Base-by-base conservation (phyloP, 2,797 vertebrate species). In the Buceros bicornis region DNA sequence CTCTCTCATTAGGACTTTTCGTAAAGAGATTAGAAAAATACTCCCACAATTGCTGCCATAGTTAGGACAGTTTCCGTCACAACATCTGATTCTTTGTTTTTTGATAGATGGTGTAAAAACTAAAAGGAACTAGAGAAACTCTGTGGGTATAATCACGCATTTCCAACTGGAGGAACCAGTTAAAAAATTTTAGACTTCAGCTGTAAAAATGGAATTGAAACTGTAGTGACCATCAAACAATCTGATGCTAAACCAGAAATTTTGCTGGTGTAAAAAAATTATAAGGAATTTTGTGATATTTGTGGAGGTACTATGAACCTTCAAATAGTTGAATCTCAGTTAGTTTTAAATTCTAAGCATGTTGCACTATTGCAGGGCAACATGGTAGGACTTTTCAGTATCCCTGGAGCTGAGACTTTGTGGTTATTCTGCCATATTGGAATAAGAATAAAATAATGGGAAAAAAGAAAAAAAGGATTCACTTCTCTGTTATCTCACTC, bases 71-170 rank as follows among this genome's bases (percentile, higher is more conserved):
- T 66, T 92, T 93, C 58, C 82, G 37, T 50, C 40, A 65, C 21
- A 58, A 69, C n/a, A 65, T 58, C 31, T 53, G 51, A n/a, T 87
- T 65, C 17, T 33, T 65, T 77, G 21, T 1, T 58, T 91, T 87
- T 60, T 53, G 18, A 24, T 66, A 81, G 33, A 83, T 13, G 8
- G 2, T 85, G 18, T 74, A n/a, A 82, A 83, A 81, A 88, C 48
- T 19, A 65, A 11, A 70, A 77, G n/a, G 35, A 76, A 16, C 25
- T 69, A 26, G 37, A 66, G 53, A 69, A 83, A 57, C 60, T 28
- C 22, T 84, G 5, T 89, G 25, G 12, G 13, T 90, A 24, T 47
- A 67, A n/a, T 43, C 0, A 66, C 0, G 0, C 5, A 58, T 26
- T 85, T 72, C 57, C 53, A 78, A 9, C 31, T 72, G 51, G 54